Evolutionary conservation across 2,113 vertebrate species (phyloP).

Genomic region (Chitala chitala): DNA sequence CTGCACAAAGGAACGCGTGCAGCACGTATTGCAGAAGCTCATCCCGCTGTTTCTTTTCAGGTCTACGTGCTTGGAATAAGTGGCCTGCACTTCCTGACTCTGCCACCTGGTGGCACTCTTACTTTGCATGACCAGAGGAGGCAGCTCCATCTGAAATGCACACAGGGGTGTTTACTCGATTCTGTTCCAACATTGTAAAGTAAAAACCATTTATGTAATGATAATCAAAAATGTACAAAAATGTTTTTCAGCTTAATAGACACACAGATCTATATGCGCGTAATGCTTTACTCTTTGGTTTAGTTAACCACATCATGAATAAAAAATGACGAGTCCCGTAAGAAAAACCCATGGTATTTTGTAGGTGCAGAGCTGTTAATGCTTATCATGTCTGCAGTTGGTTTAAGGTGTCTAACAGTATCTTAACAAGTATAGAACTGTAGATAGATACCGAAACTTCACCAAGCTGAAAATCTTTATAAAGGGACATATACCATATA

Average conservation of each 20-base stretch:
- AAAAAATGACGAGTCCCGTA: too few relatives aligned
- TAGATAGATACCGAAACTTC: not conserved
- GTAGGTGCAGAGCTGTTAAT: not conserved
- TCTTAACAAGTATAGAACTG: not conserved
- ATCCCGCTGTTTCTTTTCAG: constrained; percentile 42
- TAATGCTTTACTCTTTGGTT: too few relatives aligned
- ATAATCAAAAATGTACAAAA: constrained; percentile 5
- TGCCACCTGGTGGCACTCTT: constrained; percentile 67
- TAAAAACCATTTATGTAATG: constrained; percentile 67
- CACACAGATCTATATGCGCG: not conserved
- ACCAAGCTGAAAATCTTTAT: not conserved
- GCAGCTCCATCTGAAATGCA: constrained; percentile 59
- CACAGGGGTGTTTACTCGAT: constrained; percentile 66
- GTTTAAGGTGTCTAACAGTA: not conserved
- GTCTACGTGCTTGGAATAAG: constrained; percentile 45
- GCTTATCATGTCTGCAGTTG: not conserved
- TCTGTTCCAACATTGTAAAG: constrained; percentile 68
- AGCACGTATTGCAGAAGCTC: constrained; percentile 37
- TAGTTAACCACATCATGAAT: too few relatives aligned
- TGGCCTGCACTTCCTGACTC: constrained; percentile 23
- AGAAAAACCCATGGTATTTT: too few relatives aligned
- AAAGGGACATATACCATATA: not conserved
- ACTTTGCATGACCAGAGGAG: constrained; percentile 55
- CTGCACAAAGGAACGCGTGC: constrained; percentile 1
- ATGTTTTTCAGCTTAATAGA: too few relatives aligned